Evolutionary conservation across 2,797 vertebrate species (phyloP), one percentile per base, ranked within the genome.

Genomic region (Anas capensis): DNA sequence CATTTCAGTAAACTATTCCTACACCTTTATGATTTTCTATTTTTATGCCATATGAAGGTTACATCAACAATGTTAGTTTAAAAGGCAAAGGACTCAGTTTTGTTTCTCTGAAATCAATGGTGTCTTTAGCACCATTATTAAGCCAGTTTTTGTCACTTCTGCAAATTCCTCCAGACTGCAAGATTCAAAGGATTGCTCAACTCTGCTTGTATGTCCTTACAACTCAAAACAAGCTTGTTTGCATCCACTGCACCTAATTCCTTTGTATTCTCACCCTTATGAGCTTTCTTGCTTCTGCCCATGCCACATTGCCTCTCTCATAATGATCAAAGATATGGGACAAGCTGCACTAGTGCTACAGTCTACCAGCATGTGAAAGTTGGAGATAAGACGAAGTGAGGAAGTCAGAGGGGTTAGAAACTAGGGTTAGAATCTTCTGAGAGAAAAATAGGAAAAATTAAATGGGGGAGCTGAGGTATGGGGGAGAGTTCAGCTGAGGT

Each of bases 201-300:
- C 7, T 60, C 57, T 80, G 10, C 6, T 27, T 2, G 1, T 33
- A 13, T 33, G 20, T 5, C 29, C 24, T 36, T 68, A 10, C 4
- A 26, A 5, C 64, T 76, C 66, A 48, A 68, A 42, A 40, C 10
- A 3, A 42, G 4, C 10, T 49, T 71, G 8, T 85, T 40, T 57
- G 40, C 7, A 72, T 44, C 3, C 40, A 64, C 27, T 75, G 15
- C 31, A 51, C 18, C 23, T 18, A 7, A 42, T n/a, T 82, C 26
- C 42, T 85, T 24, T 51, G 29, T 40, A 7, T 44, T 58, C 23
- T 34, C 58, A 15, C 3, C 72, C n/a, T 86, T 0, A 0, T 33
- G 53, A 73, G 13, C 21, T 11, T 65, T 81, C 40, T 40, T 16
- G 13, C 12, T 56, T 73, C 14, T 36, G 15, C 4, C 0, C 2